Base-by-base conservation (phyloP, 1,140 invertebrate species). In the Aphelenchoides fujianensis region DNA sequence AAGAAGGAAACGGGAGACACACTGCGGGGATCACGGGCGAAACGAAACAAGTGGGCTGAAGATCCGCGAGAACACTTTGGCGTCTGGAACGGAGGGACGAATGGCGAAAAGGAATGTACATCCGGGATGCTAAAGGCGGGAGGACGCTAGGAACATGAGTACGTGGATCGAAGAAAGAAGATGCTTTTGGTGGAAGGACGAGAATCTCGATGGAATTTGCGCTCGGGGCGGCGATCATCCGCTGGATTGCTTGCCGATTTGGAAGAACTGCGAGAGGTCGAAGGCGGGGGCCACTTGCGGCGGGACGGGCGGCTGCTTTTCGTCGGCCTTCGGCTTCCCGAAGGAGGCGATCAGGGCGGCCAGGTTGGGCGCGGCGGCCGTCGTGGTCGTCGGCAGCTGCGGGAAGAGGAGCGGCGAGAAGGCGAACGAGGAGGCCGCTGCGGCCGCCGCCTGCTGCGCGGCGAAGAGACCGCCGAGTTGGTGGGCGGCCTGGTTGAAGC, bases 361-460 rank as follows among this genome's bases (percentile, higher is more conserved):
- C 12, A 48, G 23, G 41, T 48, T 48, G n/a, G n/a, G n/a, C n/a
- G n/a, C n/a, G n/a, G n/a, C n/a, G n/a, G n/a, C n/a, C 12, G 41
- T 48, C 12, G 41, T 48, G 12, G 41, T 16, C 12, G 41, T 48
- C 23, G 41, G 41, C 41, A 48, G 23, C 41, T 48, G 41, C 12
- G 41, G 41, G 41, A 48, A 48, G 23, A 48, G 23, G 23, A 48
- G 23, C 41, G 41, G 41, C n/a, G 41, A 23, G 23, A 48, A 48
- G 23, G 41, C 12, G 41, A 48, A 48, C 23, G 12, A 23, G 23
- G 41, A 48, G 23, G 41, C n/a, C n/a, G n/a, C 41, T 48, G 41
- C 41, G 41, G 41, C 41, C 12, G 55, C 55, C 7, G 55, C 55
- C 34, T 59, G 55, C 23, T 59, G 55, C 12, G 55, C 55, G 12